Conservation (phyloP, 2,113 vertebrate species). For the Prietella phreatophila region DNA sequence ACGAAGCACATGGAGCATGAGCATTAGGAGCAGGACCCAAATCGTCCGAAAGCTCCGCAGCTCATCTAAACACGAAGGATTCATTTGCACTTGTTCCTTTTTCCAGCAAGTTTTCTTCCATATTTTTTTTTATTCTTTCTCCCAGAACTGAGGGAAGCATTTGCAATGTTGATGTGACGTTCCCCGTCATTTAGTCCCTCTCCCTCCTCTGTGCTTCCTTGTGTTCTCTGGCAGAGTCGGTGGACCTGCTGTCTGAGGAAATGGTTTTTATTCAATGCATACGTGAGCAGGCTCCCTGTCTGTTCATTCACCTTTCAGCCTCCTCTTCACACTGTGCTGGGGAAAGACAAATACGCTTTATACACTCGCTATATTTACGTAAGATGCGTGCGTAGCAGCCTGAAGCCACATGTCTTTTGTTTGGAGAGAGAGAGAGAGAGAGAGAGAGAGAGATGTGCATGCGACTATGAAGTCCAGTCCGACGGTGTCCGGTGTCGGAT, state of each 20-base stretch:
- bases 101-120: neutral
- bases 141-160: neutral
- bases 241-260: slow-evolving; percentile 60
- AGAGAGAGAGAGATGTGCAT: neutral
- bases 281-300: slow-evolving; percentile 67
- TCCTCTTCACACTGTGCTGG: slow-evolving; percentile 39
- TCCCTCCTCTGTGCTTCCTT: slow-evolving; percentile 47
- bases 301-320: slow-evolving; percentile 41
- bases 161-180: slow-evolving; percentile 2
- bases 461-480: neutral
- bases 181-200: slow-evolving; percentile 45
- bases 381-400: slow-evolving; percentile 17
- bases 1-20: too few relatives aligned
- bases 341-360: slow-evolving; percentile 33
- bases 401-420: neutral
- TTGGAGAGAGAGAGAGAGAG: neutral
- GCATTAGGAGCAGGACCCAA: neutral
- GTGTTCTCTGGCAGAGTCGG: slow-evolving; percentile 54
- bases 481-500: neutral
- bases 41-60: neutral
- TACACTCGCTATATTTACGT: slow-evolving; percentile 41
- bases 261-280: slow-evolving; percentile 73
- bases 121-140: neutral
- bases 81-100: neutral
- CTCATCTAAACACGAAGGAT: neutral